phyloP scores from a whole-genome alignment of 2,797 vertebrate species.

The Thalassophryne amazonica region DNA sequence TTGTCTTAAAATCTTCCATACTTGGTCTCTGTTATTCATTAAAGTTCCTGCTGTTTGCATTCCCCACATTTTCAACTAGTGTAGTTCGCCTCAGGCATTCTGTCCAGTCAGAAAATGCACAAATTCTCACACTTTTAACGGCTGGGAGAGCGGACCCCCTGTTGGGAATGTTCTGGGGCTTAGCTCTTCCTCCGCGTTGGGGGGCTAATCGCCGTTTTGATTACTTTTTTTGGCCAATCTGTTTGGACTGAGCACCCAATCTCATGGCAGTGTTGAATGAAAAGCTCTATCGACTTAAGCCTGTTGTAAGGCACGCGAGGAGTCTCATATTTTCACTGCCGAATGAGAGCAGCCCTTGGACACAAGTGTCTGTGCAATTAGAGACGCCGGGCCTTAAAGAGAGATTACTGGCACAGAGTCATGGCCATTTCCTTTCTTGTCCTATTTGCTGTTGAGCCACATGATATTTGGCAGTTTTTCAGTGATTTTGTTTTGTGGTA shows the following conservation, averaged over 20 bases:
- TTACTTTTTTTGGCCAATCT: slow-evolving; percentile 69
- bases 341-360: slow-evolving; percentile 53
- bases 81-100: slow-evolving; percentile 12
- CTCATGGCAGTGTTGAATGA: slow-evolving; percentile 63
- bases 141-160: slow-evolving; percentile 56
- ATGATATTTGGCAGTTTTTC: no score
- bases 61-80: slow-evolving; percentile 25
- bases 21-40: slow-evolving; percentile 38
- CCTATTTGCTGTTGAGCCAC: slow-evolving; percentile 5
- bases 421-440: slow-evolving; percentile 25
- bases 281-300: slow-evolving; percentile 81
- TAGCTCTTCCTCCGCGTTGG: slow-evolving; percentile 60
- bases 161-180: slow-evolving; percentile 55
- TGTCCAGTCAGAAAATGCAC: slow-evolving; percentile 25
- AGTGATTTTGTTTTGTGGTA: no score
- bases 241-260: slow-evolving; percentile 58
- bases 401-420: slow-evolving; percentile 66
- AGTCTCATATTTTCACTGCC: slow-evolving; percentile 70
- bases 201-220: slow-evolving; percentile 77
- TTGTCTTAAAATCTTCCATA: slow-evolving; percentile 32
- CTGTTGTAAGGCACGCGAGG: slow-evolving; percentile 69
- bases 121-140: slow-evolving; percentile 27
- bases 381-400: slow-evolving; percentile 56
- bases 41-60: slow-evolving; percentile 19
- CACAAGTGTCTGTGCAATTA: slow-evolving; percentile 76